phyloP scores from a whole-genome alignment of 2,888 invertebrate species.

The Thyatira batis region DNA sequence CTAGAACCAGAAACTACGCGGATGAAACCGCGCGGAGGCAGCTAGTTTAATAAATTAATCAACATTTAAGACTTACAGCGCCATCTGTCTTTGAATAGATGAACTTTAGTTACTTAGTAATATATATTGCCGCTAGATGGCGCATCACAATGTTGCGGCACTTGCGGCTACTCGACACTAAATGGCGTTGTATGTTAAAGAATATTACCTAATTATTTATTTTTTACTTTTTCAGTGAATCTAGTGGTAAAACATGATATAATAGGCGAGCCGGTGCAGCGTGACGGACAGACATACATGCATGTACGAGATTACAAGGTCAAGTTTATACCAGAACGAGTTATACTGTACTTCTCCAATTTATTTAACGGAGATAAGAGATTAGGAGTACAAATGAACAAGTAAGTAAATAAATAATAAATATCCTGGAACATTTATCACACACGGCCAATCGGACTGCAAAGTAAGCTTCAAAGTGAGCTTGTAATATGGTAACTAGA shows the following conservation, averaged over 20 bases:
- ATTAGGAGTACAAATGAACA: slow-evolving; percentile 85
- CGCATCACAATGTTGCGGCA: too few species aligned
- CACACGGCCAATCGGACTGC: too few species aligned
- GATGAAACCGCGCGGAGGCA: too few species aligned
- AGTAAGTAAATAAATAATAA: too few species aligned
- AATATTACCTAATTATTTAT: neutral
- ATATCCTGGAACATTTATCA: too few species aligned
- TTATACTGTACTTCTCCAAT: slow-evolving; percentile 85
- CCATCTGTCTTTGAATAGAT: slow-evolving; percentile 14
- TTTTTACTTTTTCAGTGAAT: slow-evolving; percentile 71
- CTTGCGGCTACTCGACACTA: neutral
- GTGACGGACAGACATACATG: slow-evolving; percentile 85
- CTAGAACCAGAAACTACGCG: too few species aligned
- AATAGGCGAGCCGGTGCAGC: slow-evolving; percentile 82
- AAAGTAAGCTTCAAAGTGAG: too few species aligned
- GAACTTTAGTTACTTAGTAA: slow-evolving; percentile 3
- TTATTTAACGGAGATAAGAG: slow-evolving; percentile 84
- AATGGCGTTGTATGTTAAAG: neutral
- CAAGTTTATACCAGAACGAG: slow-evolving; percentile 83
- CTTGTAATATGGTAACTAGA: too few species aligned
- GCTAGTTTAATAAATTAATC: too few species aligned
- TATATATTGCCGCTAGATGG: too few species aligned
- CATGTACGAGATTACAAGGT: slow-evolving; percentile 84
- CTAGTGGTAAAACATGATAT: slow-evolving; percentile 84
- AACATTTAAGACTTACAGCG: neutral